phyloP scores from a whole-genome alignment of 2,888 invertebrate genomes.

The Beris morrisii region DNA sequence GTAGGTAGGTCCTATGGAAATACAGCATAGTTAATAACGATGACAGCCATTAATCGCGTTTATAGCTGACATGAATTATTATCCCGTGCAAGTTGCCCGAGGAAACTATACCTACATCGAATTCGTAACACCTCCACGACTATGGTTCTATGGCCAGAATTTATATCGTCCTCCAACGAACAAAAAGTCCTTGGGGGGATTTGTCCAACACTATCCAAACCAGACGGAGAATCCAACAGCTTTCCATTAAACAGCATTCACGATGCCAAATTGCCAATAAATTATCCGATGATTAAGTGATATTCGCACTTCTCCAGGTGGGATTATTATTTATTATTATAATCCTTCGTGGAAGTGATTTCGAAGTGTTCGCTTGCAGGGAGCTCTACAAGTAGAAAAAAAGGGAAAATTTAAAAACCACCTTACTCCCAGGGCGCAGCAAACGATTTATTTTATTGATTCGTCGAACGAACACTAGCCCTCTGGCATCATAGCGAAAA shows the following conservation, averaged over 20 bases:
- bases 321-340: constrained; percentile 27
- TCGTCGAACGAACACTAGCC: too few species aligned
- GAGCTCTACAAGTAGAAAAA: too few species aligned
- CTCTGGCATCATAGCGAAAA: too few species aligned
- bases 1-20: background rate
- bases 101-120: background rate
- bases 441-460: too few species aligned
- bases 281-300: constrained; percentile 38
- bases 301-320: constrained; percentile 32
- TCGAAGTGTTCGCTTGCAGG: background rate
- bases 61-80: constrained; percentile 38
- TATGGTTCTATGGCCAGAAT: too few species aligned
- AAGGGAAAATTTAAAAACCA: too few species aligned
- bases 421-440: too few species aligned
- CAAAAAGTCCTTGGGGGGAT: background rate
- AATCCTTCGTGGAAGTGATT: constrained; percentile 4
- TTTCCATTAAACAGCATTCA: constrained; percentile 27
- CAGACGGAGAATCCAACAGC: background rate
- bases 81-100: constrained; percentile 11
- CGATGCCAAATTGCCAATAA: constrained; percentile 37
- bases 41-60: constrained; percentile 37
- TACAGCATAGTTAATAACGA: constrained; percentile 34
- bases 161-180: background rate
- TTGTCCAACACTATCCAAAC: too few species aligned
- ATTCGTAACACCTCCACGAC: background rate